Percentiles rank a stretch among this genome's conserved stretches.
phyloP scores from a whole-genome alignment of 2,888 invertebrate species.

The Arenicola marina region DNA sequence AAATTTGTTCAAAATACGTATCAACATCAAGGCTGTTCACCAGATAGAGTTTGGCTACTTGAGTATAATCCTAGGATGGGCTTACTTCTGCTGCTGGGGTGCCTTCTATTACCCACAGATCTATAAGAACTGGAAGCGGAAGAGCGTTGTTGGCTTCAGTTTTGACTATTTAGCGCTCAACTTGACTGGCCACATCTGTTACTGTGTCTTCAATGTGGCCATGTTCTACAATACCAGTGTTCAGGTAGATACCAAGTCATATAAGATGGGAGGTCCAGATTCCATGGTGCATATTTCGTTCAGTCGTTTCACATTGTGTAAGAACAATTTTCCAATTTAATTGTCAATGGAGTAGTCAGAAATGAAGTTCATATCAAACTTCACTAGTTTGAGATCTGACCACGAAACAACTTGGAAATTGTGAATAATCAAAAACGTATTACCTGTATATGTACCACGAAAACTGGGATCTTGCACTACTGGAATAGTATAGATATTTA shows the following conservation, averaged over 20 bases:
- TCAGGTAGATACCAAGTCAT: constrained; percentile 25
- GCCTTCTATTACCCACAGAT: constrained; percentile 30
- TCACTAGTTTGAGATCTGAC: too few relatives aligned
- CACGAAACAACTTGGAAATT: too few relatives aligned
- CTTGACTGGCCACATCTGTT: constrained; percentile 30
- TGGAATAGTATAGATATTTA: too few relatives aligned
- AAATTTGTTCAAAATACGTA: constrained; percentile 13
- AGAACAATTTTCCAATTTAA: too few relatives aligned
- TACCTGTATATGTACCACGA: too few relatives aligned
- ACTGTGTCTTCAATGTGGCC: constrained; percentile 24
- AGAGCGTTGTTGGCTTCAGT: constrained; percentile 30
- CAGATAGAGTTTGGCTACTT: constrained; percentile 24
- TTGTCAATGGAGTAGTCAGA: too few relatives aligned
- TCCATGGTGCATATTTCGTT: too few relatives aligned
- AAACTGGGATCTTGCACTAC: too few relatives aligned
- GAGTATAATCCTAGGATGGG: constrained; percentile 27
- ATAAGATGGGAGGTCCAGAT: too few relatives aligned
- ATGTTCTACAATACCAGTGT: constrained; percentile 23
- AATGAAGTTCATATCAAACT: too few relatives aligned
- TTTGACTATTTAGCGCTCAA: constrained; percentile 30
- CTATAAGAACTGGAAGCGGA: constrained; percentile 23
- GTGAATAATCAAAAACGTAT: too few relatives aligned
- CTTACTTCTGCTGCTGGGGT: constrained; percentile 24
- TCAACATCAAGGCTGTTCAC: constrained; percentile 26
- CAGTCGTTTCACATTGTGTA: too few relatives aligned